These are phyloP conservation scores for Dermatemys mawii DNA, from an alignment of 2,113 vertebrate species.

Conservation along the genomic window DNA sequence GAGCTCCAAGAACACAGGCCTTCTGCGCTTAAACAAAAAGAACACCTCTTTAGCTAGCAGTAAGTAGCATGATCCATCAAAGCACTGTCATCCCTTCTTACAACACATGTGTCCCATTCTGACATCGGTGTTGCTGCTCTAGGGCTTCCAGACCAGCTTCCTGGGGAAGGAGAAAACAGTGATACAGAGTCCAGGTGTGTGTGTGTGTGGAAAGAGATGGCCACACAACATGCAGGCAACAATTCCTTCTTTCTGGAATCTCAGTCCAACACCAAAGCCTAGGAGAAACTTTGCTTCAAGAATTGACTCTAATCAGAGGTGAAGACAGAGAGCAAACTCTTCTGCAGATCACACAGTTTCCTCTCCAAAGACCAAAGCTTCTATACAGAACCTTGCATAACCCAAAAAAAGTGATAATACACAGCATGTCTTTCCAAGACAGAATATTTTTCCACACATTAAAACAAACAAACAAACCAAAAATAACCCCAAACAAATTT, in stretches of 20 bases:
- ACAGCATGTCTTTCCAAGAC: not conserved
- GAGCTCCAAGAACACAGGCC: not conserved
- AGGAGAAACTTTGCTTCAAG: not conserved
- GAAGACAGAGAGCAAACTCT: not conserved
- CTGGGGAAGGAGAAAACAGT: not conserved
- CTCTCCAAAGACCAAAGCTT: not conserved
- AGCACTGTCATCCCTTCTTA: not conserved
- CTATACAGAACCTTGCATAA: not conserved
- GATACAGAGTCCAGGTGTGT: not conserved
- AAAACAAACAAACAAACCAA: not conserved
- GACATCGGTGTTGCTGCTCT: not conserved
- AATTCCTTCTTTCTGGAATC: not conserved
- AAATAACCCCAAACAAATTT: not conserved
- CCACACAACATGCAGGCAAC: not conserved
- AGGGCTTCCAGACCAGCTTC: not conserved
- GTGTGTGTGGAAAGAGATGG: not conserved
- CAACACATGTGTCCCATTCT: not conserved
- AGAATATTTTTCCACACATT: not conserved
- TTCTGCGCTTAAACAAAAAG: not conserved
- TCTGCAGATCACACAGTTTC: not conserved
- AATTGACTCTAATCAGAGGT: constrained; percentile 1
- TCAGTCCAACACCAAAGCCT: not conserved
- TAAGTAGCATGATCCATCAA: not conserved
- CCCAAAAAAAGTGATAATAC: not conserved
- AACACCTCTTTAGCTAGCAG: not conserved